phyloP scores from a whole-genome alignment of 1,140 invertebrate genomes.

The Limonius californicus region DNA sequence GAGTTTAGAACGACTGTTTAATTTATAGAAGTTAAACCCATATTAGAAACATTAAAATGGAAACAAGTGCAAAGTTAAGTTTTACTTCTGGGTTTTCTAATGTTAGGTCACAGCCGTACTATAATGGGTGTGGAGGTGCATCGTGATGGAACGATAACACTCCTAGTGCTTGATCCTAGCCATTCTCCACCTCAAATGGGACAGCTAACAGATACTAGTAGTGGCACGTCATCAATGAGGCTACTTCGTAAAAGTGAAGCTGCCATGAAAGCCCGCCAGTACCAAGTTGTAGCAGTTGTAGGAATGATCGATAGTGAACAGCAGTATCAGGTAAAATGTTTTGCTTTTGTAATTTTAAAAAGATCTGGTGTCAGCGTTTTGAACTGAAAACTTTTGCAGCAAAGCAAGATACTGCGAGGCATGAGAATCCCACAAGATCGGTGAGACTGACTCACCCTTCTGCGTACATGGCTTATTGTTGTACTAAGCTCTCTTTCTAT shows the following conservation, averaged over 20 bases:
- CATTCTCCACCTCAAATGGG: conserved; percentile 75
- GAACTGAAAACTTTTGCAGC: conserved; percentile 50
- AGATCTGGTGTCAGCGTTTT: background rate
- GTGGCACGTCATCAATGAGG: conserved; percentile 58
- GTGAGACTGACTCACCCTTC: conserved; percentile 47
- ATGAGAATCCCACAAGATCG: conserved; percentile 63
- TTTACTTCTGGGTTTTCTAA: too few species aligned
- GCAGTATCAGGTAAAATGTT: conserved; percentile 64
- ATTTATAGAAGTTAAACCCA: too few species aligned
- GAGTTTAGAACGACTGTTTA: too few species aligned
- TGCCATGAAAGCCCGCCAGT: conserved; percentile 78
- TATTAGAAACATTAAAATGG: too few species aligned
- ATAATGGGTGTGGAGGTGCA: conserved; percentile 82
- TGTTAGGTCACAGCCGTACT: conserved; percentile 86
- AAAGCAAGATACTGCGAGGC: conserved; percentile 67
- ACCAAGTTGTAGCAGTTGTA: conserved; percentile 77
- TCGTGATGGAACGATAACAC: conserved; percentile 63
- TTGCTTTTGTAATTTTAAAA: background rate
- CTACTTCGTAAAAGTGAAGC: conserved; percentile 69
- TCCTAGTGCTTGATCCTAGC: conserved; percentile 84
- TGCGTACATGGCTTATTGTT: background rate
- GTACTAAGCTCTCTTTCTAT: background rate
- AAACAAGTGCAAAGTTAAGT: background rate
- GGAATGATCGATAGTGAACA: conserved; percentile 70
- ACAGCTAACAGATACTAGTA: conserved; percentile 56